Evolutionary conservation across 2,113 vertebrate genomes (phyloP).

Genomic region (Eublepharis macularius): DNA sequence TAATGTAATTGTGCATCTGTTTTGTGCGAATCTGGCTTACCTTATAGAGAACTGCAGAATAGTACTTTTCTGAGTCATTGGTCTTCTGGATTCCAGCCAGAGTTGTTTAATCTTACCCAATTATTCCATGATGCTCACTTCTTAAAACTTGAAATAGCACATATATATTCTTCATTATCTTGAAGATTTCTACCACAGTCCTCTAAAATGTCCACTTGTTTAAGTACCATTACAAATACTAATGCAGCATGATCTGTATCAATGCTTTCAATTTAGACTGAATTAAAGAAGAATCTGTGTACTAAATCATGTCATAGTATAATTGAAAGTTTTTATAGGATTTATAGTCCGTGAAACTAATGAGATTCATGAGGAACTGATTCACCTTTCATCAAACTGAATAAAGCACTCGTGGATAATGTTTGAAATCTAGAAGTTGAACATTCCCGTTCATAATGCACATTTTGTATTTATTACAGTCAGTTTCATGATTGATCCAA

Average conservation of each 20-base stretch:
- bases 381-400: slow-evolving; percentile 48
- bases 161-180: slow-evolving; percentile 12
- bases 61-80: background rate
- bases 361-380: slow-evolving; percentile 33
- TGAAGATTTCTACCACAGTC: slow-evolving; percentile 12
- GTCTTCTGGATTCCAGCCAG: background rate
- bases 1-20: background rate
- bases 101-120: background rate
- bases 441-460: slow-evolving; percentile 5
- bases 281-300: slow-evolving; percentile 53
- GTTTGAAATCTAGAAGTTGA: slow-evolving; percentile 14
- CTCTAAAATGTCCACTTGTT: slow-evolving; percentile 23
- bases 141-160: slow-evolving; percentile 15
- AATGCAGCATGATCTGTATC: slow-evolving; percentile 41
- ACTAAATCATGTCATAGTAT: slow-evolving; percentile 54
- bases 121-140: background rate
- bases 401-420: slow-evolving; percentile 30
- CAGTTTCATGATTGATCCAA: slow-evolving; percentile 2
- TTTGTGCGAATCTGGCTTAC: background rate
- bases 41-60: background rate
- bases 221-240: slow-evolving; percentile 45
- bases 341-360: slow-evolving; percentile 37
- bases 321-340: slow-evolving; percentile 54
- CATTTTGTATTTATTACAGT: slow-evolving; percentile 32
- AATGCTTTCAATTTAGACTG: slow-evolving; percentile 49